phyloP scores from a whole-genome alignment of 2,113 vertebrate genomes.

The Phalacrocorax carbo region DNA sequence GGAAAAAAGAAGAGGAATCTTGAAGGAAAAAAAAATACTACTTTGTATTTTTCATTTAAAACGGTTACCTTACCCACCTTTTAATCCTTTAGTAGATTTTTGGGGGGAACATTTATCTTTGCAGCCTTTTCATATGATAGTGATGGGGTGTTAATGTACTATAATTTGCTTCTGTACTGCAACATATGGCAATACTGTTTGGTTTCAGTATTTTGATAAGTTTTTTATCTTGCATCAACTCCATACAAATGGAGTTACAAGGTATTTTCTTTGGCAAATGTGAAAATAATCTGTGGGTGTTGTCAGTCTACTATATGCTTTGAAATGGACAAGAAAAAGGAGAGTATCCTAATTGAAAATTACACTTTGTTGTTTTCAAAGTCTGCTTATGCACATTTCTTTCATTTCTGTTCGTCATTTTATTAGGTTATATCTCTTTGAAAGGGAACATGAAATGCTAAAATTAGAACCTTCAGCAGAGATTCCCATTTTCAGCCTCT shows the following conservation, averaged over 20 bases:
- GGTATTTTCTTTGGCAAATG: slow-evolving; percentile 1
- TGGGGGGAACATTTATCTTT: slow-evolving; percentile 25
- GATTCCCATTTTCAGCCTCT: background rate
- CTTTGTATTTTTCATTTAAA: background rate
- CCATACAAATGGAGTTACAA: slow-evolving; percentile 37
- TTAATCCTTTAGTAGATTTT: background rate
- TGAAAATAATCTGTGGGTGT: background rate
- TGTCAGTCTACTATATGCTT: background rate
- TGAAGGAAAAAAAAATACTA: background rate
- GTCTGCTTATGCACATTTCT: background rate
- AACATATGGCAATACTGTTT: slow-evolving; percentile 53
- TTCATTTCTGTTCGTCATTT: background rate
- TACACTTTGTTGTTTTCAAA: background rate
- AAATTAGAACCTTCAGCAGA: background rate
- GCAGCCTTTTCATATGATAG: background rate
- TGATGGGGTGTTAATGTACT: slow-evolving; percentile 33
- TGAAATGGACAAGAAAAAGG: background rate
- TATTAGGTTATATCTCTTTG: background rate
- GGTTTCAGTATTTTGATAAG: slow-evolving; percentile 24
- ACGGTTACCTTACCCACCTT: background rate
- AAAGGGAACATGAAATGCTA: background rate
- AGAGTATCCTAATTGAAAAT: background rate
- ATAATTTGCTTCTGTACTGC: slow-evolving; percentile 2
- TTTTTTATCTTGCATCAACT: background rate
- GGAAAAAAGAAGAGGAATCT: background rate